A percentile compares a stretch with the other conserved stretches of the same genome.
phyloP scores from a whole-genome alignment of 2,113 vertebrate species.

The human region GRCh38 chr12:50888501-50889000 shows the following conservation, averaged over 20 bases:
- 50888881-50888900: no score
- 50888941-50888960: neutral
- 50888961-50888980: neutral
- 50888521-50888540: neutral
- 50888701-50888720: neutral
- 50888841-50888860: no score
- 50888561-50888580: neutral
- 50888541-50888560: neutral
- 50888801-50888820: no score
- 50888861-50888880: no score
- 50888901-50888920: neutral
- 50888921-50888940: neutral
- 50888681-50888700: neutral
- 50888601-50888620: neutral
- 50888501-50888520: neutral
- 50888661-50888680: neutral
- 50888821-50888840: no score
- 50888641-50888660: neutral
- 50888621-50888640: conserved; percentile 4
- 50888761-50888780: neutral
- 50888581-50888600: neutral
- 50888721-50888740: neutral
- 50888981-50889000: neutral
- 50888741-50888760: conserved; percentile 29
- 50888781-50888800: neutral